Conservation (phyloP, 2,797 vertebrate species). For the Eulemur albifrons region DNA sequence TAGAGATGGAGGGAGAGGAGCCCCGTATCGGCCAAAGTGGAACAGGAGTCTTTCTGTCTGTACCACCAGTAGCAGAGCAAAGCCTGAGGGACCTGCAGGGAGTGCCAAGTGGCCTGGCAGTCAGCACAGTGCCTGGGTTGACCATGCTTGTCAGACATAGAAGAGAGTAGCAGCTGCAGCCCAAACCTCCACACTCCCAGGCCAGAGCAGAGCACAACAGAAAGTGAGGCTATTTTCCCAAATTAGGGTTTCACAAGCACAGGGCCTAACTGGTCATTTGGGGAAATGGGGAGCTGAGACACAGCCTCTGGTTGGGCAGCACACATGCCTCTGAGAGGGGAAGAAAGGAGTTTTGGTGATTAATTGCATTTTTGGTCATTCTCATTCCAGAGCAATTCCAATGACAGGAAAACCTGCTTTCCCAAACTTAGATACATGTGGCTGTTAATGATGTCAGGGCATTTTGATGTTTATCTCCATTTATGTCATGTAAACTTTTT, state of each 20-base stretch:
- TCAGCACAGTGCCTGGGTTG: neutral
- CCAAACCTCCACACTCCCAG: neutral
- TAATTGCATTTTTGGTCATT: neutral
- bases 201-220: neutral
- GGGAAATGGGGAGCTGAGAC: neutral
- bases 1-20: neutral
- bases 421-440: neutral
- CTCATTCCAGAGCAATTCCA: neutral
- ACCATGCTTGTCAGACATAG: neutral
- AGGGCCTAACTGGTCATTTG: neutral
- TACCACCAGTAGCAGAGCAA: neutral
- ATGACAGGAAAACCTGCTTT: neutral
- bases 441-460: neutral
- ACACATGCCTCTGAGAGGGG: too few relatives aligned
- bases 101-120: neutral
- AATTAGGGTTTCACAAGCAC: neutral
- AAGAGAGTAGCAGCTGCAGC: neutral
- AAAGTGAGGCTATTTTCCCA: neutral
- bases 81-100: neutral
- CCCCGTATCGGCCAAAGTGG: neutral
- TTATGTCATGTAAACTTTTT: neutral
- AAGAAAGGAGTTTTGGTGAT: neutral
- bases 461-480: neutral
- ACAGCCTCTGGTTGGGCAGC: neutral
- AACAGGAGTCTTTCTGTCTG: neutral